These are phyloP conservation scores for Harmothoe impar DNA, from an alignment of 2,888 invertebrate genomes.

Conservation along the genomic window DNA sequence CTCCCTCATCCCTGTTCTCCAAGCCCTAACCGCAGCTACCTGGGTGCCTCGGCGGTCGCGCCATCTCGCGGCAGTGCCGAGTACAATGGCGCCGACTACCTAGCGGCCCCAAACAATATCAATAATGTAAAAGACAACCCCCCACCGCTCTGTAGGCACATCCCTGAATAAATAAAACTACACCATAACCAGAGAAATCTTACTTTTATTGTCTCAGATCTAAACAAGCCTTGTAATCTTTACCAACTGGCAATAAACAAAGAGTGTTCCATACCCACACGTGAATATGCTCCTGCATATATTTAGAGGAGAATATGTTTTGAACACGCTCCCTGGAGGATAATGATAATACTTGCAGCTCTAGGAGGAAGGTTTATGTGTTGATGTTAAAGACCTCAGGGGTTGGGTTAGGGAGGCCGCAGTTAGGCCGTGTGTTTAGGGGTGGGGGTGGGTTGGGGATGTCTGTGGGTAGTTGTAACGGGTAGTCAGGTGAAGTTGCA, in stretches of 20 bases:
- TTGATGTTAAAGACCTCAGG: neutral
- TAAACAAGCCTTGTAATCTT: too few relatives aligned
- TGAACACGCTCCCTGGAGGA: neutral
- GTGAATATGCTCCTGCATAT: too few relatives aligned
- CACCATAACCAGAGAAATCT: neutral
- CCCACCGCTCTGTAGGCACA: neutral
- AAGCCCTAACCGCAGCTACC: slow-evolving; percentile 36
- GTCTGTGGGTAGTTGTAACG: slow-evolving; percentile 32
- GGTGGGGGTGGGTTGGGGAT: slow-evolving; percentile 1
- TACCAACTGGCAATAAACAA: too few relatives aligned
- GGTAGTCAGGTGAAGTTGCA: slow-evolving; percentile 49
- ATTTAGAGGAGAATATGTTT: too few relatives aligned
- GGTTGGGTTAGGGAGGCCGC: neutral
- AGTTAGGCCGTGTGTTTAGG: slow-evolving; percentile 4
- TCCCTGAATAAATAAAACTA: slow-evolving; percentile 37
- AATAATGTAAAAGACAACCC: slow-evolving; percentile 28
- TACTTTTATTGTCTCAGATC: neutral
- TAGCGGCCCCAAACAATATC: slow-evolving; percentile 50
- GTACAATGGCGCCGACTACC: slow-evolving; percentile 40
- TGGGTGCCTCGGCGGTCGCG: slow-evolving; percentile 34
- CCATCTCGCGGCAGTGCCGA: neutral
- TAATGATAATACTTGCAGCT: neutral
- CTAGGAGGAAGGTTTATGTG: slow-evolving; percentile 14
- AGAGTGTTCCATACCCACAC: too few relatives aligned
- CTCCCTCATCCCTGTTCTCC: slow-evolving; percentile 16